Conservation (phyloP, 2,888 invertebrate species). For the Epiperipatus broadwayi region DNA sequence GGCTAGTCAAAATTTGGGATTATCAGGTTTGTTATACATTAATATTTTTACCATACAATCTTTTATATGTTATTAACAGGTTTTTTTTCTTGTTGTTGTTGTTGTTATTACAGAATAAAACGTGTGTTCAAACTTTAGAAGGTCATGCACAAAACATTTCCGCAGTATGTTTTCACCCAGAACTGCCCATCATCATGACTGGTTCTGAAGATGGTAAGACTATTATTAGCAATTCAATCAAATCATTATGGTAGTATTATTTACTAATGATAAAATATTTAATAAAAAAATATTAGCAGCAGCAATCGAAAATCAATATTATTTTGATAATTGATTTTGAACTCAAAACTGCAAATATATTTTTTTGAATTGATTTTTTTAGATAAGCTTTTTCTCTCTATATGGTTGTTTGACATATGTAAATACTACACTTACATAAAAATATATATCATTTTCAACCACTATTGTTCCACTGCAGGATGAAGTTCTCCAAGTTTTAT, state of each 20-base stretch:
- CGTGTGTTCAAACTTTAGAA: slow-evolving; percentile 93
- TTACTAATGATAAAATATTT: no score
- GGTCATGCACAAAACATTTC: slow-evolving; percentile 86
- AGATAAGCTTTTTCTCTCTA: no score
- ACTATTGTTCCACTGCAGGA: no score
- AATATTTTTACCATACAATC: neutral
- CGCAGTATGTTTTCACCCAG: slow-evolving; percentile 86
- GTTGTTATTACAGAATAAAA: slow-evolving; percentile 58
- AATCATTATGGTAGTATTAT: neutral
- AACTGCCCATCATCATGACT: slow-evolving; percentile 83
- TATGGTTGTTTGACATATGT: no score
- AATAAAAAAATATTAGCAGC: no score
- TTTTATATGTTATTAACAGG: neutral
- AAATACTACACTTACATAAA: no score
- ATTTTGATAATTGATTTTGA: no score
- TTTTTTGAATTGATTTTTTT: no score
- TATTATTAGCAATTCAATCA: neutral
- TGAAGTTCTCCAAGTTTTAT: no score
- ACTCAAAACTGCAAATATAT: no score
- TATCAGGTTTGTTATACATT: slow-evolving; percentile 39
- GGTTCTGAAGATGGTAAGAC: slow-evolving; percentile 68
- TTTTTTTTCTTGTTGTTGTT: neutral
- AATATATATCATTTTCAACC: no score
- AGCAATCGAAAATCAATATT: no score
- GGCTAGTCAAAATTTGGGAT: slow-evolving; percentile 96